Conservation (phyloP, 1,140 invertebrate species). For the Belonocnema kinseyi region DNA sequence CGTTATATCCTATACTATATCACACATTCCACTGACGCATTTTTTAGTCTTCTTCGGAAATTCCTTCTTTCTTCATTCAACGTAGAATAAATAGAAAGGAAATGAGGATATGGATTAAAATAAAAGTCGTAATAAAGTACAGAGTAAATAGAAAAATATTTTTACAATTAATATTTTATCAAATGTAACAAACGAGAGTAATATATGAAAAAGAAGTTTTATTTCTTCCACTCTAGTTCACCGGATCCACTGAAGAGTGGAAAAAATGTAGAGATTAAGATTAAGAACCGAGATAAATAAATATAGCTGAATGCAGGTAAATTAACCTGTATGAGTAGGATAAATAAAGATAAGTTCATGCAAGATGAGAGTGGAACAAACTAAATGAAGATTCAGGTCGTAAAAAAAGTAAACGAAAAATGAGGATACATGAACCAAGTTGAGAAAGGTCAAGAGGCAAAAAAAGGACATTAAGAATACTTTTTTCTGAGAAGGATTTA, state of each 20-base stretch:
- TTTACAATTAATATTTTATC: not conserved
- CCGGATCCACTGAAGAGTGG: not conserved
- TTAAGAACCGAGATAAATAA: not conserved
- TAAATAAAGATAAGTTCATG: slow-evolving; percentile 9
- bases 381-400: not conserved
- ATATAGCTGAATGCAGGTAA: not conserved
- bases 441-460: not conserved
- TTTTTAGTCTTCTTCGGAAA: no score
- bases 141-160: no score
- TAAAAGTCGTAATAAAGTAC: no score
- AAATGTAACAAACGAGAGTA: not conserved
- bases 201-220: not conserved
- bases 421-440: not conserved
- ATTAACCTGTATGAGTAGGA: not conserved
- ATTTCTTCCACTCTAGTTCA: not conserved
- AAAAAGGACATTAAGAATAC: not conserved
- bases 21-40: no score
- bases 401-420: not conserved
- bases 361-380: not conserved
- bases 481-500: not conserved
- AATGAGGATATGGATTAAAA: no score
- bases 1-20: no score
- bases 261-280: not conserved
- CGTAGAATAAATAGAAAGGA: no score
- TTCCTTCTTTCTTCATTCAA: no score